Evolutionary conservation across 1,140 invertebrate genomes (phyloP).

Genomic region (Lithobius niger): DNA sequence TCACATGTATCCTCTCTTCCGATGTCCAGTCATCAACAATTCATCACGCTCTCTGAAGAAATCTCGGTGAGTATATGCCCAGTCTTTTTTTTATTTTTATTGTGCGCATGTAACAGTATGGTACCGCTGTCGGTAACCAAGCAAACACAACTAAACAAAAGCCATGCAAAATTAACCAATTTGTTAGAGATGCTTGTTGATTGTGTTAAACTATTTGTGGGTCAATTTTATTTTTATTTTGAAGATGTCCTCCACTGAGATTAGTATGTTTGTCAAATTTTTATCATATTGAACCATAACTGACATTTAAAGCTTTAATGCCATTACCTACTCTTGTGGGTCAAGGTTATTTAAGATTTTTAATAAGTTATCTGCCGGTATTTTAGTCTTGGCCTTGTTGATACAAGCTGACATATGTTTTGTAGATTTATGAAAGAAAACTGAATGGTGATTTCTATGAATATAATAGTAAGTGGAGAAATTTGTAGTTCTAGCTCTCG

Average conservation of each 20-base stretch:
- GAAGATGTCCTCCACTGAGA: too few relatives aligned
- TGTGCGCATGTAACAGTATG: neutral
- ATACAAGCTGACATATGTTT: neutral
- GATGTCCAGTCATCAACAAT: slow-evolving; percentile 5
- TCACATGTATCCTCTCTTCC: slow-evolving; percentile 12
- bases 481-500: neutral
- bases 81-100: neutral
- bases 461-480: neutral
- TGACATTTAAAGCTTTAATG: too few relatives aligned
- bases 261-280: too few relatives aligned
- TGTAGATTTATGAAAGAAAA: neutral
- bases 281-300: too few relatives aligned
- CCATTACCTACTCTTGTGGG: too few relatives aligned
- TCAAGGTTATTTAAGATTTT: neutral
- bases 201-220: neutral
- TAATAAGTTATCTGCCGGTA: neutral
- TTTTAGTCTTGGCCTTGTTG: neutral
- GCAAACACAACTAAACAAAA: too few relatives aligned
- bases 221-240: neutral
- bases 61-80: neutral
- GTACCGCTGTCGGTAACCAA: too few relatives aligned
- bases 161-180: neutral
- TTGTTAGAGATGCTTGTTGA: neutral
- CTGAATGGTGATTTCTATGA: neutral
- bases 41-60: neutral